Evolutionary conservation across 2,888 invertebrate species (phyloP).

Genomic region (Prosapia bicincta): DNA sequence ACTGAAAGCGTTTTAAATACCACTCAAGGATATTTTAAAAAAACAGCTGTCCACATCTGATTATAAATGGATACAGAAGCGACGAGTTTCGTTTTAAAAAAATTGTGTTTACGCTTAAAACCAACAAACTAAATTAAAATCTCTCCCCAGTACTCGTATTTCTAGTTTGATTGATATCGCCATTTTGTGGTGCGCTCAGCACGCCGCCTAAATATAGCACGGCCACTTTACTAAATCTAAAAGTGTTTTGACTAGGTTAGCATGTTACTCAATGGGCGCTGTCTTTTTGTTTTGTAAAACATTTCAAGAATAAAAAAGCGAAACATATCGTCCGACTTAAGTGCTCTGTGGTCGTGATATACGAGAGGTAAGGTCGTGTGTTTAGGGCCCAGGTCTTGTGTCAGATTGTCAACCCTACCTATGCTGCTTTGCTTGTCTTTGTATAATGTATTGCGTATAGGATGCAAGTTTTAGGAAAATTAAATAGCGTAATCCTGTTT

Average conservation of each 20-base stretch:
- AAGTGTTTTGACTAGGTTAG: conserved; percentile 24
- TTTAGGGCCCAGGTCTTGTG: too few species aligned
- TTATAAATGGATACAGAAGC: too few species aligned
- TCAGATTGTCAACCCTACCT: too few species aligned
- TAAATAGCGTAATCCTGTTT: too few species aligned
- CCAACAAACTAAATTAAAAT: not conserved
- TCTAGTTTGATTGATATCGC: not conserved
- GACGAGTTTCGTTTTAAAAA: too few species aligned
- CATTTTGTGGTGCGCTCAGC: not conserved
- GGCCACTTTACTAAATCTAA: conserved; percentile 21
- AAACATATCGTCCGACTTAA: not conserved
- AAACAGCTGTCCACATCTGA: too few species aligned
- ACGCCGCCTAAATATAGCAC: not conserved
- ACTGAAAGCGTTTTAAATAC: too few species aligned
- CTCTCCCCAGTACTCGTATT: not conserved
- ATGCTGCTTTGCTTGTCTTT: too few species aligned
- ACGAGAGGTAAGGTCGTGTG: too few species aligned
- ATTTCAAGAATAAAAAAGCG: not conserved
- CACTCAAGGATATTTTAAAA: too few species aligned
- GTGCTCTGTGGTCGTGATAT: conserved; percentile 11
- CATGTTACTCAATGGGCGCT: conserved; percentile 22
- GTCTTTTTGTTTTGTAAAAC: conserved; percentile 13
- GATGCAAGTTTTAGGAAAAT: too few species aligned
- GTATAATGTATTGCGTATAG: too few species aligned
- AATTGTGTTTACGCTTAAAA: not conserved